Evolutionary conservation across 2,113 vertebrate genomes (phyloP), one percentile per base, ranked within the genome.

Genomic region (Naja naja): DNA sequence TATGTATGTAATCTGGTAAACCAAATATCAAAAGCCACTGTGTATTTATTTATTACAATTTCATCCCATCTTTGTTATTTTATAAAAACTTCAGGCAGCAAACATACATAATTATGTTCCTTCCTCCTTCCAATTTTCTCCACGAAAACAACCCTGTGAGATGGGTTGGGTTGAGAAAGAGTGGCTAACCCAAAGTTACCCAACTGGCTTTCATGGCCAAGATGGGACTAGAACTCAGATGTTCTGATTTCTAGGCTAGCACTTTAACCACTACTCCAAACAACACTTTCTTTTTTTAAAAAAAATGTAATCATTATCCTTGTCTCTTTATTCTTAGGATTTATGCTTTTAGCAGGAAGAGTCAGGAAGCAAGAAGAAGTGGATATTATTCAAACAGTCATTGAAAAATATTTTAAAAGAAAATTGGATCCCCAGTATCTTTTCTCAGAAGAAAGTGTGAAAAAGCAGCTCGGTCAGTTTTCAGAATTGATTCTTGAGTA

Each of bases 391-490:
- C 97, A 98, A 93, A 96, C 96, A 91, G 98, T 99, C 90, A 96
- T 99, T 96, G 98, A 99, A 97, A 99, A 99, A 94, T 98, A 99
- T 96, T 99, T 99, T 94, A 99, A 99, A 96, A 99, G 98, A 92
- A 98, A 97, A 3, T 93, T 99, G 30, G 90, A 98, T 95, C 98
- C 98, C 0, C 97, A 98, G 1, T 95, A 58, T 87, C 98, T 99
- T 89, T 99, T 99, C 94, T 99, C 98, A 88, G 97, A 96, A 92
- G 98, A 98, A 95, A 99, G 96, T 23, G 95, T 99, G 89, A 96
- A 96, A 95, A 98, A 98, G 93, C 98, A 99, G 91, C 97, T 99
- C 92, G 98, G 99, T 99, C 89, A 99, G 99, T 98, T 93, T 94
- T n/a, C 30, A 93, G 85, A 25, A 91, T n/a, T 43, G 10, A 1